phyloP scores from a whole-genome alignment of 1,140 invertebrate genomes.

The Ectropis grisescens region DNA sequence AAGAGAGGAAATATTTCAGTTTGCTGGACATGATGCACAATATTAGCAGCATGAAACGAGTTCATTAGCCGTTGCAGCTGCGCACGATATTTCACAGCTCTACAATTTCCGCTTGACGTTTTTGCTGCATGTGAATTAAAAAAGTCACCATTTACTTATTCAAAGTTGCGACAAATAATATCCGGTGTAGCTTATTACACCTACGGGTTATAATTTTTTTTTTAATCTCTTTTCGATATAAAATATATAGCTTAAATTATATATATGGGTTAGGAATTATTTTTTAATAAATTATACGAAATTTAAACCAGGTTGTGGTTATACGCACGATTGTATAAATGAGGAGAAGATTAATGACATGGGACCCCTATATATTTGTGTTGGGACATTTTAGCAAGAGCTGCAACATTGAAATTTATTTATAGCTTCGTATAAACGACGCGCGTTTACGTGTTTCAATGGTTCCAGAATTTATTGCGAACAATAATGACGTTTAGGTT shows the following conservation, averaged over 20 bases:
- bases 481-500: no score
- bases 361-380: slow-evolving; percentile 36
- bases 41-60: slow-evolving; percentile 33
- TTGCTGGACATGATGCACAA: slow-evolving; percentile 25
- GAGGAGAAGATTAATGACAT: slow-evolving; percentile 36
- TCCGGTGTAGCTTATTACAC: neutral
- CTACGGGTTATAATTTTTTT: slow-evolving; percentile 1
- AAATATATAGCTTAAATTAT: no score
- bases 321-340: slow-evolving; percentile 21
- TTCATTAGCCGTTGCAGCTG: slow-evolving; percentile 37
- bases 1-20: slow-evolving; percentile 19
- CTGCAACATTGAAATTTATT: slow-evolving; percentile 41
- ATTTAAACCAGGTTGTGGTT: neutral
- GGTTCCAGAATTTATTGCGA: slow-evolving; percentile 18
- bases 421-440: slow-evolving; percentile 34
- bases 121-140: slow-evolving; percentile 25
- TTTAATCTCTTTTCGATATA: neutral
- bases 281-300: neutral
- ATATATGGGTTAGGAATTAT: neutral
- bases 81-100: slow-evolving; percentile 28
- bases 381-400: slow-evolving; percentile 40
- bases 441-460: slow-evolving; percentile 27
- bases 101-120: slow-evolving; percentile 32
- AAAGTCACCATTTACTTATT: slow-evolving; percentile 16
- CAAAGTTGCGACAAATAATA: slow-evolving; percentile 5